Percentiles rank a stretch among this genome's conserved stretches.
phyloP scores from a whole-genome alignment of 2,797 vertebrate species.

The Coregonus sp. region DNA sequence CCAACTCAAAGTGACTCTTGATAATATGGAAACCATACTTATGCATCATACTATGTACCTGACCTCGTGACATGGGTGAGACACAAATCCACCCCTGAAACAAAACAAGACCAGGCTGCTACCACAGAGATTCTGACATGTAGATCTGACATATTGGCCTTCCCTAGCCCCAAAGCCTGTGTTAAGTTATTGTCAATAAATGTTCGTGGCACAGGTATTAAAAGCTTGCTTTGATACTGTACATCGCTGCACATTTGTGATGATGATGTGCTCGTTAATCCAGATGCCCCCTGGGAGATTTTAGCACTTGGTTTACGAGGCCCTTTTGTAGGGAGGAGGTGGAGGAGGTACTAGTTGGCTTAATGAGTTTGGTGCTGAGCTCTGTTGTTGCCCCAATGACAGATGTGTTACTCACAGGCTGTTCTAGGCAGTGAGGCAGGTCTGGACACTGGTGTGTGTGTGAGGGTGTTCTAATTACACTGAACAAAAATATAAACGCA shows the following conservation, averaged over 20 bases:
- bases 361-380: background rate
- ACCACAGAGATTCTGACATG: background rate
- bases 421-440: background rate
- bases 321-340: background rate
- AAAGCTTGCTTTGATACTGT: too few relatives aligned
- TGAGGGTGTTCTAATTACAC: background rate
- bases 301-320: slow-evolving; percentile 37
- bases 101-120: background rate
- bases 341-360: background rate
- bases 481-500: too few relatives aligned
- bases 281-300: slow-evolving; percentile 44
- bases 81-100: background rate
- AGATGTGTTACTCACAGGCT: background rate
- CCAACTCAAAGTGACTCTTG: background rate
- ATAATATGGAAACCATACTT: too few relatives aligned
- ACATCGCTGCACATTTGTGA: background rate
- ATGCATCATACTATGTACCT: too few relatives aligned
- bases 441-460: background rate
- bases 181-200: slow-evolving; percentile 58
- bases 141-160: slow-evolving; percentile 17
- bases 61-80: background rate
- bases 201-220: slow-evolving; percentile 10
- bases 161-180: slow-evolving; percentile 32
- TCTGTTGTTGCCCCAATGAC: slow-evolving; percentile 3
- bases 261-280: slow-evolving; percentile 52